Base-by-base conservation (phyloP, 2,113 vertebrate species). In the Poecile atricapillus region DNA sequence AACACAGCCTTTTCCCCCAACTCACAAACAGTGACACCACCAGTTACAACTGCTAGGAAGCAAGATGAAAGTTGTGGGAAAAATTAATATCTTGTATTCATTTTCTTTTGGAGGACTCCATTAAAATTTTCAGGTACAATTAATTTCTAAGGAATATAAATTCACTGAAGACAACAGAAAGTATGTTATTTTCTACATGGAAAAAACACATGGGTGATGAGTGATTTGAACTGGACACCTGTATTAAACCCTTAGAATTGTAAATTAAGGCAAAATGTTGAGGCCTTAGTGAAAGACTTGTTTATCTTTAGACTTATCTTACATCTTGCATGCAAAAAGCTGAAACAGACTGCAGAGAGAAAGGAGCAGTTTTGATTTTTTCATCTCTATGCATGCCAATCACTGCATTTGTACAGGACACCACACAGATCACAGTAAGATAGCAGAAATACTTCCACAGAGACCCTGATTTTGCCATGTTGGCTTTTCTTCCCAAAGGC, bases 1-100 rank as follows among this genome's bases (percentile, higher is more conserved):
- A 11, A 22, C 16, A 21, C 0, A 0, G 24, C 30, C 12, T 52
- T 91, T 83, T 39, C 22, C 18, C 21, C 11, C 20, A 43, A 1
- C 23, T 70, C 60, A 44, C 53, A 70, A 77, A 69, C 37, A 80
- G 37, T 30, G 53, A 14, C 30, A 87, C 13, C 74, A 52, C 27
- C 7, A 10, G 31, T 8, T 60, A 53, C 23, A 88, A 19, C 39
- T 65, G 14, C 27, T 1, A 2, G 55, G 30, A 74, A 77, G 88
- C 10, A 41, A 31, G 33, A 28, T 12, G 80, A 56, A 87, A 23
- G 1, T 78, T 71, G 39, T 1, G 2, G 11, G 22, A 4, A 64
- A 90, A 79, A 64, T 44, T 5, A 20, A n/a, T 62, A 43, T 53
- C 7, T 52, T 30, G 3, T 44, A 33, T 73, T 71, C 2, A 19